Base-by-base conservation (phyloP, 2,888 invertebrate species). In the Globia sparganii region DNA sequence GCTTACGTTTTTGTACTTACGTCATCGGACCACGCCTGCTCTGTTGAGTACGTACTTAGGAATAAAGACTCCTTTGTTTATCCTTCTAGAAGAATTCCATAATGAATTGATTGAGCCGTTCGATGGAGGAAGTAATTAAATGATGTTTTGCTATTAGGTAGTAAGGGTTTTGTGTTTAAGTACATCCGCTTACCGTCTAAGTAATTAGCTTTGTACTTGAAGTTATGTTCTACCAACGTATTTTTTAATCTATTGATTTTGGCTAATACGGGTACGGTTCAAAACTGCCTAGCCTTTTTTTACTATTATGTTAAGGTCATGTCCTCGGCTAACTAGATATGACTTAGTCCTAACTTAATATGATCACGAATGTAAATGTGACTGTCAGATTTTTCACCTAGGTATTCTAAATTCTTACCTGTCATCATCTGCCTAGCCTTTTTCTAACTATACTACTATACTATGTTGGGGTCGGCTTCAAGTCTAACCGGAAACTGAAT, bases 41-140 rank as follows among this genome's bases (percentile, higher is more conserved):
- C 46, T 68, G 46, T 75, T 71, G 75, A 84, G 81, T 74, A 79
- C 64, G 75, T 78, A 82, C 83, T 83, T 78, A 67, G 43, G 91
- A 80, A 94, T 93, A 95, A 94, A 94, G 93, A 91, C 87, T 91
- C 89, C 91, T 95, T 96, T 96, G 96, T 96, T 96, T 96, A 95
- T 94, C 89, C 85, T 90, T 90, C 91, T 93, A 93, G 94, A 93
- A 92, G 94, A 94, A 94, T 90, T 90, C 89, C 92, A 92, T 93
- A 94, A 93, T 94, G 91, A 91, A 91, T 91, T 93, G 94, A 95
- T 95, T 94, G 94, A 94, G 90, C 90, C 88, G 91, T 92, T 92
- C 84, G 86, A 89, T 91, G 90, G 90, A 94, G 95, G 94, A 94
- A 93, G 94, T 92, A 95, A 95, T 95, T 96, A 95, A 94, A 92